Conservation (phyloP, 2,888 invertebrate species). For the Seira musarum region DNA sequence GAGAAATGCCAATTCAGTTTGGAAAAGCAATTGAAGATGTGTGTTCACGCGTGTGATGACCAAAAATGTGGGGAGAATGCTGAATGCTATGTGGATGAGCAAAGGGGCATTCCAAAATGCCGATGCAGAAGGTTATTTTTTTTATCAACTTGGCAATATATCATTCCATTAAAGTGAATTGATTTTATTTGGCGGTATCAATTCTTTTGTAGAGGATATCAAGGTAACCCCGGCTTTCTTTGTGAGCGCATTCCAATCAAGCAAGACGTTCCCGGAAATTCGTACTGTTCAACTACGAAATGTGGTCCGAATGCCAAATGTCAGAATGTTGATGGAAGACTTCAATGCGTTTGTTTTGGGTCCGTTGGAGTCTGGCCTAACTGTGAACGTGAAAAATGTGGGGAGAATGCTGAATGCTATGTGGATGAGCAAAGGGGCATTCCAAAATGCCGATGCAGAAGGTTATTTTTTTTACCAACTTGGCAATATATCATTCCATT, state of each 20-base stretch:
- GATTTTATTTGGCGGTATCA: background rate
- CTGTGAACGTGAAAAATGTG: conserved; percentile 35
- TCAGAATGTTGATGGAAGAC: conserved; percentile 27
- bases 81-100: conserved; percentile 44
- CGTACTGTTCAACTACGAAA: conserved; percentile 33
- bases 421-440: conserved; percentile 36
- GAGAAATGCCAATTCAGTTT: conserved; percentile 44
- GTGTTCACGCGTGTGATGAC: conserved; percentile 43
- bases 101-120: conserved; percentile 40
- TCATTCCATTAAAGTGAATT: background rate
- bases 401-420: conserved; percentile 41
- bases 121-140: conserved; percentile 22
- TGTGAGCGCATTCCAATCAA: conserved; percentile 39
- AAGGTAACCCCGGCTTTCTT: conserved; percentile 27
- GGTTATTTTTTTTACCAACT: background rate
- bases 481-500: background rate
- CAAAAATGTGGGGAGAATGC: conserved; percentile 40
- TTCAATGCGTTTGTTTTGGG: conserved; percentile 27
- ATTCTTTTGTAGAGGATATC: conserved; percentile 25
- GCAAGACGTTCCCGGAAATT: conserved; percentile 7
- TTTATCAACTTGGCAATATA: background rate
- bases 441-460: conserved; percentile 41
- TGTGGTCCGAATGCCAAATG: conserved; percentile 46
- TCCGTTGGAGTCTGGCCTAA: conserved; percentile 41
- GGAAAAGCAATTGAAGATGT: conserved; percentile 41